Percentiles rank a stretch among this genome's conserved stretches.
These are phyloP conservation scores for Strix uralensis DNA, from an alignment of 2,113 vertebrate genomes.

Conservation along the genomic window DNA sequence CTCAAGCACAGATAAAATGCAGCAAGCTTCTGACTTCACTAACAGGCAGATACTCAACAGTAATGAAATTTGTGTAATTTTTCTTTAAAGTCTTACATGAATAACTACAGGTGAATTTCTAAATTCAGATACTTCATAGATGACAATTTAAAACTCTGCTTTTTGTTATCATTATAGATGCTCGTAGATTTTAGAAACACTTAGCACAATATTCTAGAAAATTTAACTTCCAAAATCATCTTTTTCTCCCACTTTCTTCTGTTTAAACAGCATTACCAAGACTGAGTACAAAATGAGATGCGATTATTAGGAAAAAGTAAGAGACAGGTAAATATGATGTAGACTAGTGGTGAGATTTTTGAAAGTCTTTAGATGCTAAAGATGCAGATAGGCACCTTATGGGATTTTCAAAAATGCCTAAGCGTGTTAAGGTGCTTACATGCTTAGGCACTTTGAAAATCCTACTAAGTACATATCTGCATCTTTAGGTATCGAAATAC, in stretches of 20 bases:
- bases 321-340: not conserved
- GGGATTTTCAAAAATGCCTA: conserved; percentile 52
- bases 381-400: conserved; percentile 56
- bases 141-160: not conserved
- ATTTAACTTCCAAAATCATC: not conserved
- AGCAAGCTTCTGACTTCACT: not conserved
- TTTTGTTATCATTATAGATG: not conserved
- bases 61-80: not conserved
- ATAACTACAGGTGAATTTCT: not conserved
- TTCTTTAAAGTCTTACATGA: not conserved
- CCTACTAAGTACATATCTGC: conserved; percentile 44
- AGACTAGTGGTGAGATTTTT: not conserved
- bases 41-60: not conserved
- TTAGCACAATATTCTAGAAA: not conserved
- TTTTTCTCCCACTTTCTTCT: not conserved
- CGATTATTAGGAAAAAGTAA: not conserved
- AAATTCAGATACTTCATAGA: not conserved
- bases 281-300: not conserved
- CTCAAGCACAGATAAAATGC: not conserved
- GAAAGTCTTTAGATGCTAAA: not conserved
- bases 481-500: conserved; percentile 27
- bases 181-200: not conserved
- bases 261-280: not conserved
- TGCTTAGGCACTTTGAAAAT: conserved; percentile 37
- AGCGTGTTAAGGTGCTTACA: conserved; percentile 57